Evolutionary conservation across 1,140 invertebrate species (phyloP).

Genomic region (Pachypeltis micranthus): DNA sequence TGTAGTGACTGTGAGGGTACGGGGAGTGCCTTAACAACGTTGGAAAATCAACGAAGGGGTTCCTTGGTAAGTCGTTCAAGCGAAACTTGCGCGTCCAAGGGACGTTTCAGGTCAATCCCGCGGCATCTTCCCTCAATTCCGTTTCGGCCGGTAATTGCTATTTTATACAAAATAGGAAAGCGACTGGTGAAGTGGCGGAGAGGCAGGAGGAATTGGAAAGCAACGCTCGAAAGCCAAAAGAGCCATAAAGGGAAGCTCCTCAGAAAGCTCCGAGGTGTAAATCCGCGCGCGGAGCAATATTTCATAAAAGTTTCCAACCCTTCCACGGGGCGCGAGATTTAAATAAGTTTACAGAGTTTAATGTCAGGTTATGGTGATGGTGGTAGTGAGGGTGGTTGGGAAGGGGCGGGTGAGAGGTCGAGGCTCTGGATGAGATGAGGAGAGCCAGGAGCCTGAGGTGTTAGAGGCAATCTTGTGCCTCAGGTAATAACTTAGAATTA

Average conservation of each 20-base stretch:
- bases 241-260: slow-evolving; percentile 6
- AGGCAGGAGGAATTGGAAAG: background rate
- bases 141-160: background rate
- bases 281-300: slow-evolving; percentile 1
- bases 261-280: slow-evolving; percentile 1
- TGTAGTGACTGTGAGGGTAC: no score
- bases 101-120: background rate
- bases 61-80: no score
- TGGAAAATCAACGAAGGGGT: no score
- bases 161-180: background rate
- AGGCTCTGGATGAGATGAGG: background rate
- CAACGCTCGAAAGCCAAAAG: background rate
- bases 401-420: background rate
- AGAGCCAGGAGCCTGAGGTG: slow-evolving; percentile 1
- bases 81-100: no score
- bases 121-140: no score
- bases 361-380: background rate
- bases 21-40: no score
- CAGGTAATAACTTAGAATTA: slow-evolving; percentile 13
- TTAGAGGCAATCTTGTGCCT: slow-evolving; percentile 14
- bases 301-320: slow-evolving; percentile 10
- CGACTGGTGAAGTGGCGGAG: background rate
- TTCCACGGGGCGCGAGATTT: background rate
- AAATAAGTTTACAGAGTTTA: slow-evolving; percentile 13
- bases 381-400: no score